Evolutionary conservation across 2,888 invertebrate genomes (phyloP).

Genomic region (Drosophila lutescens): DNA sequence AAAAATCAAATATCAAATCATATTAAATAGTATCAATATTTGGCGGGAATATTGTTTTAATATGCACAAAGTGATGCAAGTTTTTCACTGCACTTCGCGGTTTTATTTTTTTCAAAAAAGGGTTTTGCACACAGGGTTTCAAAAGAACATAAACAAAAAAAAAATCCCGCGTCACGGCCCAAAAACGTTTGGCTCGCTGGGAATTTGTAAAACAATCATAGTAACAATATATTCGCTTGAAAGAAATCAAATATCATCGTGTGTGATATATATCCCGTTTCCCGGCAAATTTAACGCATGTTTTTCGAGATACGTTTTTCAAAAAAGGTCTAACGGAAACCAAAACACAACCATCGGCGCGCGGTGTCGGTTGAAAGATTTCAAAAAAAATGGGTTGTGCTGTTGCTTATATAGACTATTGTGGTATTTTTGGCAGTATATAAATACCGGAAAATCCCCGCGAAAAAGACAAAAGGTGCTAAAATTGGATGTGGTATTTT

Average conservation of each 20-base stretch:
- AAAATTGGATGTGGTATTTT: no score
- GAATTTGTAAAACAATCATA: not conserved
- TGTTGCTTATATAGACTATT: not conserved
- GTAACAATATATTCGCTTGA: not conserved
- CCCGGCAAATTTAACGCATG: not conserved
- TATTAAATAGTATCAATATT: slow-evolving; percentile 41
- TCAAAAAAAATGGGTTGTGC: slow-evolving; percentile 8
- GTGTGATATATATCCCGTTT: not conserved
- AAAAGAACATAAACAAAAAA: slow-evolving; percentile 6
- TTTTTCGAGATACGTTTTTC: no score
- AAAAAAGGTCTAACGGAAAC: not conserved
- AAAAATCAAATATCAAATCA: slow-evolving; percentile 24
- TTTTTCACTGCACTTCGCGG: slow-evolving; percentile 12
- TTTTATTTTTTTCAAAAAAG: slow-evolving; percentile 1
- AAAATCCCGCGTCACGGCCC: slow-evolving; percentile 6
- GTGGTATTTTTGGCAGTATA: no score
- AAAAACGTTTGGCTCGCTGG: not conserved
- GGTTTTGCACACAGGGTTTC: slow-evolving; percentile 6
- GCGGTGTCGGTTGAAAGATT: slow-evolving; percentile 7
- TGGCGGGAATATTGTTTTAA: slow-evolving; percentile 6
- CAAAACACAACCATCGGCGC: slow-evolving; percentile 5
- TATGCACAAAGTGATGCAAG: slow-evolving; percentile 1
- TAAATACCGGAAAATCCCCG: no score
- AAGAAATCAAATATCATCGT: slow-evolving; percentile 5
- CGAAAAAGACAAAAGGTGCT: no score